Percentiles rank a stretch among this genome's conserved stretches.
These are phyloP conservation scores for Kryptolebias marmoratus DNA, from an alignment of 2,113 vertebrate species.

Conservation along the genomic window DNA sequence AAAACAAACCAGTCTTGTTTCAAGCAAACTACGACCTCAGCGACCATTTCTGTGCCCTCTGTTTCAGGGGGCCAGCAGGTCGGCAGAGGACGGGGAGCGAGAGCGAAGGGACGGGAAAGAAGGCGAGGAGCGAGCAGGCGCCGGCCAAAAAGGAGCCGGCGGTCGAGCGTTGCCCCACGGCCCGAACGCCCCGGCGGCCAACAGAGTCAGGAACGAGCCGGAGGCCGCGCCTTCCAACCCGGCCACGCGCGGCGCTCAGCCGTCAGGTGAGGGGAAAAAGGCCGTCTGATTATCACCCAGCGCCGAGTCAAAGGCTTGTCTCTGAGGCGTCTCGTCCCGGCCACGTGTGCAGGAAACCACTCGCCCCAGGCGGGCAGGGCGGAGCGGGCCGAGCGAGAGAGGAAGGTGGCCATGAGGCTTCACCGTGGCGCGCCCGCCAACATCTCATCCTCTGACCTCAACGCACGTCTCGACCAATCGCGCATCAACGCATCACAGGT, in stretches of 20 bases:
- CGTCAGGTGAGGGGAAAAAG: conserved; percentile 66
- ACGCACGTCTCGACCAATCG: conserved; percentile 86
- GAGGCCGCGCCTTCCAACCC: conserved; percentile 90
- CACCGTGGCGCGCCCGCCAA: conserved; percentile 96
- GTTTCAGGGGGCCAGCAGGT: conserved; percentile 89
- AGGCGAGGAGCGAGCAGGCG: conserved; percentile 90
- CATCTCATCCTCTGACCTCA: conserved; percentile 93
- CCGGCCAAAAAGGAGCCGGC: conserved; percentile 84
- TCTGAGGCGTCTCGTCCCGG: background rate
- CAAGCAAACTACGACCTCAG: no score
- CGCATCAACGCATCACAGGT: conserved; percentile 97
- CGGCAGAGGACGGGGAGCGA: conserved; percentile 91
- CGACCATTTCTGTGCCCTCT: background rate
- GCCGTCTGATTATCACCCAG: no score
- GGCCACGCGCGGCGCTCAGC: conserved; percentile 88
- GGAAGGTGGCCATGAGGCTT: conserved; percentile 97
- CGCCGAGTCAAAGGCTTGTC: background rate
- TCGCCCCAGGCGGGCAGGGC: conserved; percentile 90
- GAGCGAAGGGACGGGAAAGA: conserved; percentile 90
- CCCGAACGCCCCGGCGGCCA: conserved; percentile 86
- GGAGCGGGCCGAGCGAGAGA: conserved; percentile 95
- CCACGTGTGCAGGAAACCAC: conserved; percentile 85
- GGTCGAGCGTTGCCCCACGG: conserved; percentile 80
- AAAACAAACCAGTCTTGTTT: no score
- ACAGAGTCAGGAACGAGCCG: conserved; percentile 89